Conservation (phyloP, 1,140 invertebrate genomes). For the Helicoverpa armigera region DNA sequence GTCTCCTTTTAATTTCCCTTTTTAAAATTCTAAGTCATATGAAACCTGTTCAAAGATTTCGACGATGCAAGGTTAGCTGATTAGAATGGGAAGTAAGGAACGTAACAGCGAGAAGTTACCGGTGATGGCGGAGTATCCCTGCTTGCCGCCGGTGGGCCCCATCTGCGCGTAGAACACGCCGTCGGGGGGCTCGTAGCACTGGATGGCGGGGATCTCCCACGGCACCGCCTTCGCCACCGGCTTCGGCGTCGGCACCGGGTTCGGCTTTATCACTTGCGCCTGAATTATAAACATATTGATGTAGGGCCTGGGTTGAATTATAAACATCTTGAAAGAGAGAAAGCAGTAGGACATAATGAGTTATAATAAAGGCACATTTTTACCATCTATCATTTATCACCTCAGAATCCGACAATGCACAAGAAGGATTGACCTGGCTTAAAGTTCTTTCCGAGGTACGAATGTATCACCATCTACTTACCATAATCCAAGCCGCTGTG, state of each 20-base stretch:
- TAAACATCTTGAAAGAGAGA: no score
- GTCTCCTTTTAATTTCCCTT: no score
- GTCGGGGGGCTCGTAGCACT: constrained; percentile 95
- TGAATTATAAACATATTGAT: constrained; percentile 18
- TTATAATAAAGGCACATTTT: no score
- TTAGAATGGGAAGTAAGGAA: neutral
- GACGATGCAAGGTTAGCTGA: neutral
- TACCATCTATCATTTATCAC: no score
- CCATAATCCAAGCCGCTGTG: no score
- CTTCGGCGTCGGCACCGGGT: constrained; percentile 89
- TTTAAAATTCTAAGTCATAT: neutral
- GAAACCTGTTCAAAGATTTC: no score
- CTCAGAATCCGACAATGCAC: no score
- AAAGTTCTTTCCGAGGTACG: no score
- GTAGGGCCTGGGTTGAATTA: constrained; percentile 37
- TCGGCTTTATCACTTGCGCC: constrained; percentile 69
- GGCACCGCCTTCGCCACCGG: constrained; percentile 87
- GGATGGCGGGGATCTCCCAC: constrained; percentile 95
- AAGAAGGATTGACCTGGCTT: no score
- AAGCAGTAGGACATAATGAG: no score
- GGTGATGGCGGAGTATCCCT: constrained; percentile 95
- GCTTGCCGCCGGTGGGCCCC: constrained; percentile 95
- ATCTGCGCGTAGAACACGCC: constrained; percentile 96
- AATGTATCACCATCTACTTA: no score
- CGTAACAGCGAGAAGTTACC: constrained; percentile 84